phyloP scores from a whole-genome alignment of 2,888 invertebrate species.

The Actias luna region DNA sequence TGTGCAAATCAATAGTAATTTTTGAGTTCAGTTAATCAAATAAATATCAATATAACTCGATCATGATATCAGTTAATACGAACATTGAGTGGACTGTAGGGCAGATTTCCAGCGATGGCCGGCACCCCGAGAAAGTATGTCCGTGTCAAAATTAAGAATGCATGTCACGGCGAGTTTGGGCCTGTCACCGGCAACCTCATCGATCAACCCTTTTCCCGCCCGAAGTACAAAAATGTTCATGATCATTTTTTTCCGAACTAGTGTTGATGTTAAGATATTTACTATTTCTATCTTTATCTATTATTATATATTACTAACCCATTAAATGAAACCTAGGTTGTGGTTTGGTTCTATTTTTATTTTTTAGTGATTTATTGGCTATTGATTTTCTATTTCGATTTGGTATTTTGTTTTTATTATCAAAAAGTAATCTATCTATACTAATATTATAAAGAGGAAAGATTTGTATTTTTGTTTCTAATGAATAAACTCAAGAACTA shows the following conservation, averaged over 20 bases:
- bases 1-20: too few species aligned
- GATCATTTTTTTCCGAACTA: slow-evolving; percentile 3
- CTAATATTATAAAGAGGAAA: too few species aligned
- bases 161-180: slow-evolving; percentile 55
- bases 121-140: slow-evolving; percentile 29
- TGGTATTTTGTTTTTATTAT: too few species aligned
- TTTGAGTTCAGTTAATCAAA: background rate
- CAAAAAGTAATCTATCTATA: too few species aligned
- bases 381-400: too few species aligned
- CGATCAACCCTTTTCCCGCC: slow-evolving; percentile 63
- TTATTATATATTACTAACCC: too few species aligned
- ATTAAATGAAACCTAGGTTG: too few species aligned
- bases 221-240: slow-evolving; percentile 25
- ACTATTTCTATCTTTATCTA: too few species aligned
- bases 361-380: too few species aligned
- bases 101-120: slow-evolving; percentile 35
- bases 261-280: background rate
- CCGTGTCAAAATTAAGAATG: slow-evolving; percentile 57
- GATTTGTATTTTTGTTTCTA: too few species aligned
- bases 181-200: slow-evolving; percentile 62
- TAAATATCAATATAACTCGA: background rate
- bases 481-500: too few species aligned
- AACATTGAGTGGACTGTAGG: slow-evolving; percentile 21
- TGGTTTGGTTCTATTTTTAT: background rate
- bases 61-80: background rate